Evolutionary conservation across 2,113 vertebrate genomes (phyloP), one percentile per base, ranked within the genome.

Genomic region (Geococcyx californianus): DNA sequence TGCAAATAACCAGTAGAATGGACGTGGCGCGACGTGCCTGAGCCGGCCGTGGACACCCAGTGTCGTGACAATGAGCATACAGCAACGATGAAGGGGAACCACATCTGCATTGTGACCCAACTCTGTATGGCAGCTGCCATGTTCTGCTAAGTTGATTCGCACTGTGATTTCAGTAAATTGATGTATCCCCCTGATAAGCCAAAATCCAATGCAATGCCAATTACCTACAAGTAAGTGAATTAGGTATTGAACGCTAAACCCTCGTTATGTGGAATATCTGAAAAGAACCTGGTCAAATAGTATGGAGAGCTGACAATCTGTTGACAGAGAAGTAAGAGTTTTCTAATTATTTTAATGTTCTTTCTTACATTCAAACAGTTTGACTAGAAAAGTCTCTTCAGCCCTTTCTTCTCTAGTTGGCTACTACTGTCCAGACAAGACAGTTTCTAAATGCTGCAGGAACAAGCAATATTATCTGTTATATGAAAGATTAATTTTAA

Each of bases 1-100:
- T 42, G 0, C 2, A 1, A 34, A 2, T 9, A 36, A 33, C 2
- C 7, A 15, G 13, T 4, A 21, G 21, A 75, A 78, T 8, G 7
- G 44, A 40, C 31, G 58, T 42, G n/a, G n/a, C n/a, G n/a, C n/a
- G n/a, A n/a, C n/a, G n/a, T 9, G 3, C 7, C 77, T 68, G 13
- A 45, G 26, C 9, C 44, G 49, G 7, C n/a, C 42, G 4, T 12
- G 26, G 16, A n/a, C 23, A 62, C 7, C 3, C 18, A 44, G 5
- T 60, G 21, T 29, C 31, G 13, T n/a, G 11, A 26, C 8, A 68
- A 9, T 29, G 7, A 23, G 3, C 9, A 17, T 16, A 33, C 1
- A 13, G 24, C 64, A 6, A 89, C 5, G 6, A 28, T 44, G 49
- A 66, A 40, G 13, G 55, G 12, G 18, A 60, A 56, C 72, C 17